A percentile compares a stretch with the other conserved stretches of the same genome.
Evolutionary conservation across 2,888 invertebrate species (phyloP).

Genomic region (Psylliodes chrysocephalus): DNA sequence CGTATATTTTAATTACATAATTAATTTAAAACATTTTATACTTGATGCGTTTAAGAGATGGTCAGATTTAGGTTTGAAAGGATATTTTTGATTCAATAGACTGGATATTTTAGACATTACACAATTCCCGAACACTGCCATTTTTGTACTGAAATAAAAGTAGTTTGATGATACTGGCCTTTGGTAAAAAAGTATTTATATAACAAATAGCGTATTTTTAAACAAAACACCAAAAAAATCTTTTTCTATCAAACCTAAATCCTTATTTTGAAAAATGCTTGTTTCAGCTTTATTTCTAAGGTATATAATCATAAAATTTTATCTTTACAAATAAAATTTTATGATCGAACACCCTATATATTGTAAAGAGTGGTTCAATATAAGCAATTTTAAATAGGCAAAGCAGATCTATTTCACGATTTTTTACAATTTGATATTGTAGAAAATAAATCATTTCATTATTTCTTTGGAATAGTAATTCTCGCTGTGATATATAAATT

Average conservation of each 20-base stretch:
- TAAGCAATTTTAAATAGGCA: constrained; percentile 21
- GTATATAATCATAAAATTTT: not conserved
- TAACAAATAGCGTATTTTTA: constrained; percentile 17
- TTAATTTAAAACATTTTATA: constrained; percentile 11
- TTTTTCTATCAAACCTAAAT: constrained; percentile 21
- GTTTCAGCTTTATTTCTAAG: not conserved
- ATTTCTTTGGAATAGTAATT: not conserved
- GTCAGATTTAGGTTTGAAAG: constrained; percentile 27
- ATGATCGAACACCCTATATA: not conserved
- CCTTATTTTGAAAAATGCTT: constrained; percentile 5
- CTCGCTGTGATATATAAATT: constrained; percentile 21
- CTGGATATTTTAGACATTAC: constrained; percentile 14
- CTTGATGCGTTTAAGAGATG: not conserved
- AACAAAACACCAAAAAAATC: constrained; percentile 3
- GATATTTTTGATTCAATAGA: constrained; percentile 18
- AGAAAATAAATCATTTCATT: not conserved
- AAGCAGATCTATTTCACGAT: constrained; percentile 22
- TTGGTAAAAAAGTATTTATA: no score
- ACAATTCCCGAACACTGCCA: constrained; percentile 27
- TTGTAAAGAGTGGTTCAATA: constrained; percentile 13
- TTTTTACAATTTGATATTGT: constrained; percentile 15
- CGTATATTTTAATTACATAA: constrained; percentile 13
- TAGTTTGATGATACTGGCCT: not conserved
- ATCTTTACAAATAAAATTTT: not conserved
- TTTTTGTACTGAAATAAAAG: constrained; percentile 25